Base-by-base conservation (phyloP, 2,113 vertebrate genomes). In the Sinocyclocheilus anophthalmus region DNA sequence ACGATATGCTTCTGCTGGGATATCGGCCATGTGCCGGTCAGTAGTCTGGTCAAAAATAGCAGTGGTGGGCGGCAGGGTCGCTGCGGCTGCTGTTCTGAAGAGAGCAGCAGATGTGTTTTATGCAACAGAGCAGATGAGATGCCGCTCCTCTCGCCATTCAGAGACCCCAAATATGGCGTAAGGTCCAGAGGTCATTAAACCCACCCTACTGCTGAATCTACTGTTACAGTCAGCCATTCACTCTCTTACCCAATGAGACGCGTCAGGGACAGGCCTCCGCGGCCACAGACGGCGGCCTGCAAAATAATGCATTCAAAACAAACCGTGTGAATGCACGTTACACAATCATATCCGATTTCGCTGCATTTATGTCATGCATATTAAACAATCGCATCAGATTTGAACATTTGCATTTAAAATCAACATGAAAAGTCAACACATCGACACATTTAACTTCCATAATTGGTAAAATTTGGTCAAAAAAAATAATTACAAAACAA, bases 81-180 rank as follows among this genome's bases (percentile, higher is more conserved):
- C 30, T 13, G 33, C 69, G 24, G 39, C 65, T 57, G 85, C 39
- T 84, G 76, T 76, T n/a, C 81, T 91, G 84, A 93, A 22, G 90
- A 92, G 89, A 37, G 22, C 14, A 92, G 90, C 94, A 94, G 94
- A 92, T 94, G 94, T 78, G 76, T 45, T 87, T 95, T 94, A 94
- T 83, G 86, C 92, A 94, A 95, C 90, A 79, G 33, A 63, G 26
- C 57, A 57, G 37, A 33, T 5, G 45, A 26, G 57, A 50, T 50
- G 37, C 61, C 11, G 12, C 73, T 24, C 5, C 84, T 53, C 61
- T 80, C 6, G 50, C 53, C 24, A 33, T 79, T 87, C 33, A 57
- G 24, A 76, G 57, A 77, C 72, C 57, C 81, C 84, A 61, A 78
- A 88, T 76, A 88, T 48, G 59, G 82, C 45, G 55, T 13, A 76